Evolutionary conservation across 2,888 invertebrate species (phyloP).

Genomic region (Himalopsyche anomala): DNA sequence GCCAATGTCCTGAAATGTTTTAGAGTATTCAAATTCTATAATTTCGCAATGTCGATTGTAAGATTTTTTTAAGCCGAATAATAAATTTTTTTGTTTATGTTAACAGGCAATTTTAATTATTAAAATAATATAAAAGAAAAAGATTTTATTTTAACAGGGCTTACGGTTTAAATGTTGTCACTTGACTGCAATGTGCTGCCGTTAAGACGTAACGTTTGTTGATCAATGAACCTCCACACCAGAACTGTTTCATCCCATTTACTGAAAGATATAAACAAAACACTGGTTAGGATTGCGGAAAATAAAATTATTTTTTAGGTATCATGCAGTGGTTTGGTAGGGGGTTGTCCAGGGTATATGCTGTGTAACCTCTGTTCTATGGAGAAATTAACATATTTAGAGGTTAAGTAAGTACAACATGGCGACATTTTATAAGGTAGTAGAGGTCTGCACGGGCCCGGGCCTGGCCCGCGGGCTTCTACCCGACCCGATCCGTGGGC

Average conservation of each 20-base stretch:
- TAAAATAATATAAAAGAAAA: not conserved
- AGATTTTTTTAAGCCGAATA: no score
- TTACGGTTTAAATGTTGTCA: slow-evolving; percentile 79
- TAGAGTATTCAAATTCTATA: not conserved
- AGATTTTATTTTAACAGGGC: slow-evolving; percentile 66
- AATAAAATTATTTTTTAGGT: slow-evolving; percentile 9
- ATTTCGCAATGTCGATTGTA: not conserved
- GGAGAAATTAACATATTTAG: no score
- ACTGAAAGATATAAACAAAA: slow-evolving; percentile 69
- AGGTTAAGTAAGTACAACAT: no score
- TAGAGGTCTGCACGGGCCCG: no score
- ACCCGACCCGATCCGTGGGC: no score
- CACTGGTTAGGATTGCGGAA: not conserved
- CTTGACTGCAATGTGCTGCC: slow-evolving; percentile 86
- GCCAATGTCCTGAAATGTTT: slow-evolving; percentile 75
- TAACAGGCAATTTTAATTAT: no score
- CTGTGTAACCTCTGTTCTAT: no score
- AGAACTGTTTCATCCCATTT: slow-evolving; percentile 78
- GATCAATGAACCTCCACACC: slow-evolving; percentile 86
- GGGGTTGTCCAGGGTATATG: no score
- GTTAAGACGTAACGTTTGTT: slow-evolving; percentile 83
- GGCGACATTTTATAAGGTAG: no score
- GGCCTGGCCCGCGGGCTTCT: no score
- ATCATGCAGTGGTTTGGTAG: no score
- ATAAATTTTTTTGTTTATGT: no score